A percentile compares a stretch with the other conserved stretches of the same genome.
Evolutionary conservation across 2,113 vertebrate genomes (phyloP).

Genomic region (Archocentrus centrarchus): DNA sequence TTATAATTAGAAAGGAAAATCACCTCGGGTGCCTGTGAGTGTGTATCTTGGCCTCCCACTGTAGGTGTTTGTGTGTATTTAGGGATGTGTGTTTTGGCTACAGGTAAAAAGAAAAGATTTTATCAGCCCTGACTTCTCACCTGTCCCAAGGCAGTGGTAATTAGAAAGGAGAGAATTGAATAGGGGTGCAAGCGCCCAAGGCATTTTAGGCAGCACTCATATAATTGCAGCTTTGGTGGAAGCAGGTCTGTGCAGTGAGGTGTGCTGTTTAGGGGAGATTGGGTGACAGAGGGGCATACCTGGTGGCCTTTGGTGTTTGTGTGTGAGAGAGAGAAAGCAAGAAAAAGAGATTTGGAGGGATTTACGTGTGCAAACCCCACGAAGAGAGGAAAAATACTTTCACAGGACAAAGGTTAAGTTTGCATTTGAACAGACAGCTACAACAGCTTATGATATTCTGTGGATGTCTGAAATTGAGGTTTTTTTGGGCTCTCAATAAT

Average conservation of each 20-base stretch:
- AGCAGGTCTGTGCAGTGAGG: conserved; percentile 85
- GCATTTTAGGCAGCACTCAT: conserved; percentile 83
- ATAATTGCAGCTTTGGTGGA: conserved; percentile 90
- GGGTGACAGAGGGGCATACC: conserved; percentile 81
- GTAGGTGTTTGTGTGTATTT: conserved; percentile 59
- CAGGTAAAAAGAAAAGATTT: conserved; percentile 88
- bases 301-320: conserved; percentile 65
- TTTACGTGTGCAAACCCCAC: conserved; percentile 64
- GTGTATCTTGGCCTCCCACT: conserved; percentile 45
- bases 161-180: conserved; percentile 91
- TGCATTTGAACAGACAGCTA: conserved; percentile 74
- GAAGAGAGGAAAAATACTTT: conserved; percentile 63
- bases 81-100: conserved; percentile 78
- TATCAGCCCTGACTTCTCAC: conserved; percentile 89
- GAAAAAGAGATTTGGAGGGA: conserved; percentile 57
- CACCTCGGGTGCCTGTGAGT: conserved; percentile 63
- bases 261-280: conserved; percentile 84
- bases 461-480: conserved; percentile 15
- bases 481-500: conserved; percentile 1
- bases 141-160: conserved; percentile 86
- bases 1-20: conserved; percentile 87
- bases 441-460: conserved; percentile 54
- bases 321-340: conserved; percentile 20
- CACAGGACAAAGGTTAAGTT: conserved; percentile 72
- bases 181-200: conserved; percentile 79